phyloP scores from a whole-genome alignment of 2,113 vertebrate genomes.

The Sphaerodactylus townsendi region DNA sequence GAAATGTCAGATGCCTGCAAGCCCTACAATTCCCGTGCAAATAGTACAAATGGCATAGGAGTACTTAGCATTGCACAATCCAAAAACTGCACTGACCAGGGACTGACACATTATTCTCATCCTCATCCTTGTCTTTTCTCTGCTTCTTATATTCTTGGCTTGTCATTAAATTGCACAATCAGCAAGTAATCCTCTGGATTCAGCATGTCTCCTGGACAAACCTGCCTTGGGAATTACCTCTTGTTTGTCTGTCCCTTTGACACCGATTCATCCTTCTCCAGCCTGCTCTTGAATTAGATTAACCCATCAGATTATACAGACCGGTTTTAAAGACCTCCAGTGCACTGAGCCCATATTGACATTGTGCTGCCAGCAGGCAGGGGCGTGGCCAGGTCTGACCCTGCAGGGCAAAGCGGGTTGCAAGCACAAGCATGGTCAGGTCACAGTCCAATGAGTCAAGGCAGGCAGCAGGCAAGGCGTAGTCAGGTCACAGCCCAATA shows the following conservation, averaged over 20 bases:
- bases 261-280: not conserved
- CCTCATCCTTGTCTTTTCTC: not conserved
- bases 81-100: not conserved
- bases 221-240: not conserved
- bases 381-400: too few relatives aligned
- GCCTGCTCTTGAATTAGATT: not conserved
- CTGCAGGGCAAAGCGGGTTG: too few relatives aligned
- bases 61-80: not conserved
- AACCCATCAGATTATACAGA: not conserved
- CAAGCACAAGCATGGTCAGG: too few relatives aligned
- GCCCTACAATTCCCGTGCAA: not conserved
- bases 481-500: too few relatives aligned
- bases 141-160: not conserved
- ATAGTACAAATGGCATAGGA: not conserved
- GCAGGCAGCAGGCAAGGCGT: too few relatives aligned
- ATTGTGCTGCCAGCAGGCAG: too few relatives aligned
- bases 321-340: not conserved
- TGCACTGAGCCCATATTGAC: not conserved
- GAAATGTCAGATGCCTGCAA: too few relatives aligned
- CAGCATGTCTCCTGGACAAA: not conserved
- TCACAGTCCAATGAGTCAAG: too few relatives aligned
- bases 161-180: not conserved
- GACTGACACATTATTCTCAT: too few relatives aligned
- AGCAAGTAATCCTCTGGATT: not conserved
- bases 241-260: not conserved